A percentile compares a stretch with the other conserved stretches of the same genome.
phyloP scores from a whole-genome alignment of 1,140 invertebrate genomes.

The Chymomyza costata region DNA sequence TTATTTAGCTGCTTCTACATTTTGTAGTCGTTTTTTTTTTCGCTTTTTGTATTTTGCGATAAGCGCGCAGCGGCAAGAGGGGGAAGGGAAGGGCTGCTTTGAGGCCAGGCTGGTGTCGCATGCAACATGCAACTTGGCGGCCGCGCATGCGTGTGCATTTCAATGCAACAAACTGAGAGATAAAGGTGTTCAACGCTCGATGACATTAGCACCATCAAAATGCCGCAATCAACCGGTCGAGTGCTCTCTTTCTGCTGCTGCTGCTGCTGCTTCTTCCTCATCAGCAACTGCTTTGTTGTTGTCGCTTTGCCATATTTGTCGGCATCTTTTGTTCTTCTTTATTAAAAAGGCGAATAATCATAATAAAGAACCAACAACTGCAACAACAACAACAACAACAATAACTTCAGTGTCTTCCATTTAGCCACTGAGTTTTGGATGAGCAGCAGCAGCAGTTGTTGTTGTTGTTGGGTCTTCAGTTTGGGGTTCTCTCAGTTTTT shows the following conservation, averaged over 20 bases:
- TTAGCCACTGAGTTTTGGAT: constrained; percentile 69
- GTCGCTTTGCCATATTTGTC: constrained; percentile 69
- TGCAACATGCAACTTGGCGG: constrained; percentile 50
- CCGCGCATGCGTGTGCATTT: constrained; percentile 68
- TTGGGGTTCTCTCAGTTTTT: constrained; percentile 17
- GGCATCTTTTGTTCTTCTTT: constrained; percentile 71
- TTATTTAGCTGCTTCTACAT: too few species aligned
- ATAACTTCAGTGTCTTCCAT: constrained; percentile 55
- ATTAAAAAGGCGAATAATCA: constrained; percentile 73
- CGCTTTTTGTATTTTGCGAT: constrained; percentile 55
- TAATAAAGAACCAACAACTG: constrained; percentile 71
- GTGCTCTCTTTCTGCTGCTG: constrained; percentile 7
- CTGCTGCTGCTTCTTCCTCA: constrained; percentile 4
- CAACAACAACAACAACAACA: constrained; percentile 15
- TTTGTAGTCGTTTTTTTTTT: constrained; percentile 11
- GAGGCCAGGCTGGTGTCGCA: constrained; percentile 41
- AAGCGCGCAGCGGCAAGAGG: constrained; percentile 24
- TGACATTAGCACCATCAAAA: constrained; percentile 74
- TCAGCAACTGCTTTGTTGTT: not conserved
- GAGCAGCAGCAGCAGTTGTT: constrained; percentile 52
- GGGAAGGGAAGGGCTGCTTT: not conserved
- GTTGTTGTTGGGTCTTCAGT: constrained; percentile 15
- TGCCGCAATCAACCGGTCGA: constrained; percentile 50
- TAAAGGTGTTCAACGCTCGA: constrained; percentile 74
- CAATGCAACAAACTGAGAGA: constrained; percentile 74